These are phyloP conservation scores for Sciurus carolinensis DNA, from an alignment of 2,797 vertebrate genomes.

Conservation along the genomic window DNA sequence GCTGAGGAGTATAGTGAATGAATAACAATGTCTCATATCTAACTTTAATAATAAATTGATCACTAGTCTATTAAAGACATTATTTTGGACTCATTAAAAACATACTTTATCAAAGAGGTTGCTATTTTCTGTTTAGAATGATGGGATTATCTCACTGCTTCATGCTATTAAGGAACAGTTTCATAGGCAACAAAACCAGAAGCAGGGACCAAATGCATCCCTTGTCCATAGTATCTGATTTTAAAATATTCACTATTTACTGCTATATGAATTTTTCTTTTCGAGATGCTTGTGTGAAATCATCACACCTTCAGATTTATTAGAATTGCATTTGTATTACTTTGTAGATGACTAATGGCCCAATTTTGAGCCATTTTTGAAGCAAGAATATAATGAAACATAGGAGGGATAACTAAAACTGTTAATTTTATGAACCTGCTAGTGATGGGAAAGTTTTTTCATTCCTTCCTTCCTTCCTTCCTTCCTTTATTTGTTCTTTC, in stretches of 20 bases:
- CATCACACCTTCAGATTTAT: background rate
- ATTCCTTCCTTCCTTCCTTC: no score
- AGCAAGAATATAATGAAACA: conserved; percentile 1
- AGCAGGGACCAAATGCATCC: background rate
- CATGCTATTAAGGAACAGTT: background rate
- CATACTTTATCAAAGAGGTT: background rate
- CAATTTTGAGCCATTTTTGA: conserved; percentile 13
- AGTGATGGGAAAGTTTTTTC: background rate
- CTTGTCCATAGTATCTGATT: background rate
- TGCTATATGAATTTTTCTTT: conserved; percentile 35
- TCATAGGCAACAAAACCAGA: background rate
- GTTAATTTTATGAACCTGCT: conserved; percentile 43
- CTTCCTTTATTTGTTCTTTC: background rate
- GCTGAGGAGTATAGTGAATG: background rate
- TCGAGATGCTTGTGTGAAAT: background rate
- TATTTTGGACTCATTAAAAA: conserved; percentile 8
- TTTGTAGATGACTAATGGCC: background rate
- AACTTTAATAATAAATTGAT: conserved; percentile 56
- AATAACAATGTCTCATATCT: background rate
- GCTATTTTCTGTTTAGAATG: background rate
- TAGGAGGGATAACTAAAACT: conserved; percentile 27
- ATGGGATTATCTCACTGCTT: background rate
- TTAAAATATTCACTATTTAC: background rate
- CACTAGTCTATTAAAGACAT: conserved; percentile 31
- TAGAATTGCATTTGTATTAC: background rate